Percentiles rank a stretch among this genome's conserved stretches.
Evolutionary conservation across 2,113 vertebrate species (phyloP).

Genomic region (Loxodonta africana): DNA sequence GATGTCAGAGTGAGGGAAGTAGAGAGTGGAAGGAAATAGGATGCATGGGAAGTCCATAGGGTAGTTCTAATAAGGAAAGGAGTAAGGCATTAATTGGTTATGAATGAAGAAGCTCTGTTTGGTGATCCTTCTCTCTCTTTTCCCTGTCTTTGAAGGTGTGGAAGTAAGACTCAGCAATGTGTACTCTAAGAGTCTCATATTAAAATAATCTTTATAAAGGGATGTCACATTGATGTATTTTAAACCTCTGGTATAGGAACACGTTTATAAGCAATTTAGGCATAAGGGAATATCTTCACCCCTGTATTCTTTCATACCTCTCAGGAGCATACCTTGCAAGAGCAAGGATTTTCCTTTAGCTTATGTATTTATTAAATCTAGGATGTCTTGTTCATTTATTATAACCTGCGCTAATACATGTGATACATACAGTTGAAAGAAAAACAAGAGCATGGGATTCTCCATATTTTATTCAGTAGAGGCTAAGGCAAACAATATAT

Average conservation of each 20-base stretch:
- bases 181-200: background rate
- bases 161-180: background rate
- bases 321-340: background rate
- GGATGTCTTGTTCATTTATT: slow-evolving; percentile 4
- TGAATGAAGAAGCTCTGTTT: background rate
- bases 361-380: background rate
- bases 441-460: background rate
- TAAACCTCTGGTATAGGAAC: background rate
- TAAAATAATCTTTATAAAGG: background rate
- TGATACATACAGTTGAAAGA: background rate
- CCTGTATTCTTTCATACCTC: background rate
- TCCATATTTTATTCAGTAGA: background rate
- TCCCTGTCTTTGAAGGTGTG: background rate
- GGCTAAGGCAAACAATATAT: background rate
- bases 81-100: background rate
- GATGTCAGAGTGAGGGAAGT: background rate
- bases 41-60: background rate
- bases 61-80: background rate
- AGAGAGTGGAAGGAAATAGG: background rate
- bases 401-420: background rate
- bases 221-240: background rate
- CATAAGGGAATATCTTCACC: background rate
- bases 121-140: background rate
- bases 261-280: slow-evolving; percentile 1
- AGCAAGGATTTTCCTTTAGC: background rate